Base-by-base conservation (phyloP, 2,797 vertebrate species). In the Urosaurus nigricauda region DNA sequence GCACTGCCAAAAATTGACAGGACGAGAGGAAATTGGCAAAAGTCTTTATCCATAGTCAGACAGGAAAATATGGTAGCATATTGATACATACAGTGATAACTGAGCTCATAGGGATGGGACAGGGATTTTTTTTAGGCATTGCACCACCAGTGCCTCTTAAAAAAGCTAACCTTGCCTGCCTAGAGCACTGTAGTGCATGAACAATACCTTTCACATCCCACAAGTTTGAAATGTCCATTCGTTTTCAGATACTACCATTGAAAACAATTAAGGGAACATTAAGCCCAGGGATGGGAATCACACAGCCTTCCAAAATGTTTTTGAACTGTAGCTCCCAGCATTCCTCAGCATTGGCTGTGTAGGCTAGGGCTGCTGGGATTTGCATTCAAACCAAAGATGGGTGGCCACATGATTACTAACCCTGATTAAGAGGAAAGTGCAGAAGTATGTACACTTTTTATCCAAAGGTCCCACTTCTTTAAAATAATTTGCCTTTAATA, bases 121-220 rank as follows among this genome's bases (percentile, higher is more conserved):
- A 5, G 2, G 47, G 47, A 21, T 19, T 60, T 43, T 77, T 43
- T 47, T 43, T 17, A 19, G 58, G 74, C 21, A 68, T 79, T 79
- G 47, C 51, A 19, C 26, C 9, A 56, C 53, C 12, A 2, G 47
- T 75, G 68, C 71, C 75, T 86, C n/a, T 60, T 63, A 5, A 70
- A 5, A 79, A 2, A 17, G 8, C 24, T 26, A 47, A 3, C 87
- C 83, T 83, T 88, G 75, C 77, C 14, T 8, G 26, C 86, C 75
- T 65, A 56, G 63, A 92, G 79, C 83, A 79, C 75, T 32, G 79
- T 14, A 63, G 63, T 88, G 89, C 65, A 21, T 74, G 37, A 58
- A 73, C 35, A 35, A 77, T 17, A 37, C 24, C 26, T 24, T 78
- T 26, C 68, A 1, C 0, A 0, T 0, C 0, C 65, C 47, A 79